These are phyloP conservation scores for Tichodroma muraria DNA, from an alignment of 2,113 vertebrate species.

Conservation along the genomic window DNA sequence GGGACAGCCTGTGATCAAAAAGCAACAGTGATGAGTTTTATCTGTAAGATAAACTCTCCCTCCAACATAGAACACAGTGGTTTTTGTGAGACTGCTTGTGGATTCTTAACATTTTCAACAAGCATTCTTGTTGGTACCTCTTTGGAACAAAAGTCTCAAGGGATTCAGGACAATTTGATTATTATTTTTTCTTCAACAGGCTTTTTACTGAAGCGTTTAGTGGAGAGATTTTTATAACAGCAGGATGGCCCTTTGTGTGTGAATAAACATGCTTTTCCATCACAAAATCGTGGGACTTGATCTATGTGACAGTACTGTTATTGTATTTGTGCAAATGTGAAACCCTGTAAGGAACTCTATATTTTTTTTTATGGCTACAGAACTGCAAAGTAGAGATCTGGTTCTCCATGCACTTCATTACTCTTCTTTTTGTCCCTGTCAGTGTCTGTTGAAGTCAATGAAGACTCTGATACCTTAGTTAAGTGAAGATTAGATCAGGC, in stretches of 20 bases:
- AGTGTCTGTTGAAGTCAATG: background rate
- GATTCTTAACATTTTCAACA: background rate
- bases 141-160: background rate
- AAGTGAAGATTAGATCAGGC: background rate
- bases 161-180: background rate
- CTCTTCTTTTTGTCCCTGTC: background rate
- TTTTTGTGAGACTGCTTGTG: background rate
- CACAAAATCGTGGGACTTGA: background rate
- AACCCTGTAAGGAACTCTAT: background rate
- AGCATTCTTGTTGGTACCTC: background rate
- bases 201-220: conserved; percentile 17
- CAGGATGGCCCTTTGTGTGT: background rate
- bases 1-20: background rate
- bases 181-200: background rate
- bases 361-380: background rate
- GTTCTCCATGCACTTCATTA: background rate
- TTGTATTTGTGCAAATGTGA: conserved; percentile 6
- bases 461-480: background rate
- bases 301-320: background rate
- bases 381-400: background rate
- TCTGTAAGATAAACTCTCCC: background rate
- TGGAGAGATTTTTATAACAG: conserved; percentile 1
- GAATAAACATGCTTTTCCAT: conserved; percentile 19
- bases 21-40: background rate
- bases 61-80: background rate